Conservation (phyloP, 2,888 invertebrate genomes). For the Lottia gigantea region DNA sequence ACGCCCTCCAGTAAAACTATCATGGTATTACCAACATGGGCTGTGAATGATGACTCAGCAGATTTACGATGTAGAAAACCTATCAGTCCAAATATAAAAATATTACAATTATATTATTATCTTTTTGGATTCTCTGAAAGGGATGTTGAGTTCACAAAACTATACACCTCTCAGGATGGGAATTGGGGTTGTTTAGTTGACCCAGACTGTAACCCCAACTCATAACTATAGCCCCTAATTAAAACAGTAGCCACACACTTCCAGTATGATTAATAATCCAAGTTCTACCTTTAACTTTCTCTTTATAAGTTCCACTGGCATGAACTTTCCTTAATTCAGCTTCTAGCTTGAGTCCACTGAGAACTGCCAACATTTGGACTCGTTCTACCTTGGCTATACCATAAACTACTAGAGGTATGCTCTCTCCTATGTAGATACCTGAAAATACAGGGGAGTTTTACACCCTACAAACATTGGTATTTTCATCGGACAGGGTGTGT, state of each 20-base stretch:
- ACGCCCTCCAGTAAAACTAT: slow-evolving; percentile 91
- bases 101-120: neutral
- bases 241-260: no score
- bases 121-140: no score
- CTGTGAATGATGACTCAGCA: slow-evolving; percentile 73
- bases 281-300: slow-evolving; percentile 72
- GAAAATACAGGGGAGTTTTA: slow-evolving; percentile 15
- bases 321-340: slow-evolving; percentile 92
- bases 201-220: no score
- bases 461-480: no score
- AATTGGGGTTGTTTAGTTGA: no score
- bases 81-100: slow-evolving; percentile 29
- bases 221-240: no score
- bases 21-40: slow-evolving; percentile 91
- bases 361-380: slow-evolving; percentile 77
- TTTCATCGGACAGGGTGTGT: no score
- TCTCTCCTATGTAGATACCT: slow-evolving; percentile 67
- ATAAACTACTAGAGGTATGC: slow-evolving; percentile 75
- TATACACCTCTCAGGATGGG: no score
- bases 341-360: slow-evolving; percentile 93
- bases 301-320: slow-evolving; percentile 90
- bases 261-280: no score
- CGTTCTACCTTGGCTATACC: slow-evolving; percentile 84
- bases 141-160: no score
- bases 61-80: slow-evolving; percentile 63